phyloP scores from a whole-genome alignment of 2,113 vertebrate genomes.

The Lasiurus cinereus region DNA sequence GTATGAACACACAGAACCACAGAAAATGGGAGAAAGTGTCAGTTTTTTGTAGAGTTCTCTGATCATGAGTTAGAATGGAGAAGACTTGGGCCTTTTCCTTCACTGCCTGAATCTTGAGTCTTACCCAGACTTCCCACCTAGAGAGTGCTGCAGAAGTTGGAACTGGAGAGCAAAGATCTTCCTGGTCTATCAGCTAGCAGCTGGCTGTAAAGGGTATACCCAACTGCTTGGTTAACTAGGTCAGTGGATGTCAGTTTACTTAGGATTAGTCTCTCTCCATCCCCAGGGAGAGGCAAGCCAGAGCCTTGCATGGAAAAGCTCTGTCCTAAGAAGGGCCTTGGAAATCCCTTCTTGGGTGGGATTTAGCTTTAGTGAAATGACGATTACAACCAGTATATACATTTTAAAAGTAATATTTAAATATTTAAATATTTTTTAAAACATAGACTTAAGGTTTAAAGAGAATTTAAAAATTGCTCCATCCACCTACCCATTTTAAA shows the following conservation, averaged over 20 bases:
- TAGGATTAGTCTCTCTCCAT: background rate
- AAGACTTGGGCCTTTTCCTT: background rate
- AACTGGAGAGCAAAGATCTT: background rate
- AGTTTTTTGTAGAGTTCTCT: background rate
- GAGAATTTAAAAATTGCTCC: background rate
- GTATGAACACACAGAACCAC: background rate
- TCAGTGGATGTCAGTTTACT: background rate
- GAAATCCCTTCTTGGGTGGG: background rate
- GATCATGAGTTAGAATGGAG: background rate
- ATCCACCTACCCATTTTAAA: background rate
- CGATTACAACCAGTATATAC: background rate
- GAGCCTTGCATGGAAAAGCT: background rate
- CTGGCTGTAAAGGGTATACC: background rate
- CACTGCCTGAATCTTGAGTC: background rate
- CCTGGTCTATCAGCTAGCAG: background rate
- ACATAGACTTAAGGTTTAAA: constrained; percentile 54
- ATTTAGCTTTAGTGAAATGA: background rate
- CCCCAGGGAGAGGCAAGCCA: background rate
- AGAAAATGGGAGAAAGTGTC: background rate
- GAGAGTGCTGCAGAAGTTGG: background rate
- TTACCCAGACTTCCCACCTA: background rate
- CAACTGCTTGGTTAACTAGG: background rate
- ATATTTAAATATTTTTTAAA: background rate
- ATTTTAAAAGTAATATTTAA: background rate
- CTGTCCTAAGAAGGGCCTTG: background rate